These are phyloP conservation scores for Dendronephthya gigantea DNA, from an alignment of 64 coral and sea anemone genomes.

Conservation along the genomic window DNA sequence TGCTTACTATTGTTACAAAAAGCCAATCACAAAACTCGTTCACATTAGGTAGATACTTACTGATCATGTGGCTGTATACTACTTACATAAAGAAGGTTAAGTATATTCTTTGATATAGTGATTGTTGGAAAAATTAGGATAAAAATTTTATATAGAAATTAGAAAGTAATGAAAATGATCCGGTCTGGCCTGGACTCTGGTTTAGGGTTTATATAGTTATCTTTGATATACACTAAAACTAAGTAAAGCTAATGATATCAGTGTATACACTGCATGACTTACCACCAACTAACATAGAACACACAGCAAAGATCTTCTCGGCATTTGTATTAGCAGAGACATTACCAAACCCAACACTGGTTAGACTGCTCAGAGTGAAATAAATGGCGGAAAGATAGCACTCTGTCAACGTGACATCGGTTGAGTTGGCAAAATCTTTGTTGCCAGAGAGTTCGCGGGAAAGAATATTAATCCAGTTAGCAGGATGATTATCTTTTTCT, in stretches of 20 bases:
- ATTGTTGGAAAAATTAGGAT: too few species aligned
- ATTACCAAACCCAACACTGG: slow-evolving; percentile 90
- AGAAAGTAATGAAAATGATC: too few species aligned
- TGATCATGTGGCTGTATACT: too few species aligned
- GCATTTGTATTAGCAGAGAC: slow-evolving; percentile 63
- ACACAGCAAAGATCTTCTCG: slow-evolving; percentile 74
- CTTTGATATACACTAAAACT: too few species aligned
- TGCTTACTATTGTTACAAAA: too few species aligned
- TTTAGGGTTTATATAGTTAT: too few species aligned
- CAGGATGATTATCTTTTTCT: slow-evolving; percentile 25
- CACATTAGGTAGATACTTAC: too few species aligned
- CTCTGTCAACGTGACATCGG: slow-evolving; percentile 31
- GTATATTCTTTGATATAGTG: too few species aligned
- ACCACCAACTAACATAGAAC: slow-evolving; percentile 82
- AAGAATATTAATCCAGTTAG: slow-evolving; percentile 53
- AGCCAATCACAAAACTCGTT: too few species aligned
- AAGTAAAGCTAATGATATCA: neutral
- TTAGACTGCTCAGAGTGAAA: slow-evolving; percentile 80
- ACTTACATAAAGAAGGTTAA: too few species aligned
- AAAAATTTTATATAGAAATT: too few species aligned
- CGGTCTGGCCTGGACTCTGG: too few species aligned
- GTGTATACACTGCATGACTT: neutral
- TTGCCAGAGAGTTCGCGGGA: slow-evolving; percentile 27
- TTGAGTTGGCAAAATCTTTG: slow-evolving; percentile 22
- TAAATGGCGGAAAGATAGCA: slow-evolving; percentile 80